Evolutionary conservation across 2,888 invertebrate species (phyloP), one percentile per base, ranked within the genome.

Genomic region (Tetrapedia diversipes): DNA sequence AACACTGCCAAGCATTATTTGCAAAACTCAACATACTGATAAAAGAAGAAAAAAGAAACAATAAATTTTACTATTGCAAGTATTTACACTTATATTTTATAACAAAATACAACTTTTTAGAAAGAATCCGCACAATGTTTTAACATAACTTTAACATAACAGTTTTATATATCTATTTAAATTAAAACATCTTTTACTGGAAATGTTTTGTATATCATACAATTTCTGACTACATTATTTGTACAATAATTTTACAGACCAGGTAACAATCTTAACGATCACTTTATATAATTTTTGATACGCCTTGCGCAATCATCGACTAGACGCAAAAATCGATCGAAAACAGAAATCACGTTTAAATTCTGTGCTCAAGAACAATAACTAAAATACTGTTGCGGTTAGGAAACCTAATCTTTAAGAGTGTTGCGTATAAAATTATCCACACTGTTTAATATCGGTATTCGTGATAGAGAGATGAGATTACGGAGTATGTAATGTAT

Each of bases 301-400:
- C 32, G 16, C 19, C 16, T 22, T 69, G 70, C 67, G 60, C 64
- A 59, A 59, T 39, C 64, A 61, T 76, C 70, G 60, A 65, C 75
- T 80, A 80, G 80, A 84, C 79, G 84, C 79, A 77, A 68, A 69
- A 74, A 83, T 80, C 79, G 45, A 32, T 24, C n/a, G n/a, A 16
- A 27, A 67, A 63, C 43, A 34, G 60, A 80, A 63, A 68, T 64
- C 75, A 80, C 77, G 79, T 82, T 86, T 82, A 71, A 85, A 86
- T 86, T 87, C 87, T 86, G 86, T 86, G 89, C 90, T 90, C 89
- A 88, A 90, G 89, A 90, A 90, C 89, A 89, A 89, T 90, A 89
- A 89, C 84, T 90, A 90, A 89, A 83, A 67, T 87, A 86, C 80
- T 82, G 72, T 79, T 83, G 54, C 53, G 69, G 65, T 77, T 80